Conservation (phyloP, 2,888 invertebrate species). For the Leptinotarsa peninsularis region DNA sequence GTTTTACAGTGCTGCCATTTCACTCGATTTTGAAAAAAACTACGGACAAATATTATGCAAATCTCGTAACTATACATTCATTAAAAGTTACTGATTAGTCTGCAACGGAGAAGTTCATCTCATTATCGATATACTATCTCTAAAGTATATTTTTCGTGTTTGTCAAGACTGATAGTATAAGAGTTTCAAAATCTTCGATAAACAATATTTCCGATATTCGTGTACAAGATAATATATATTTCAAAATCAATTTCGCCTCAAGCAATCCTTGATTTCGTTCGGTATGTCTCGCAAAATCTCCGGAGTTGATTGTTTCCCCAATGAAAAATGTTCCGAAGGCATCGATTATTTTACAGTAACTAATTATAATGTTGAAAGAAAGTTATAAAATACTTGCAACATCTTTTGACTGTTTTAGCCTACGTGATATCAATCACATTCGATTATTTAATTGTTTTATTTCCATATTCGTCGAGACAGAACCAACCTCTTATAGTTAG, state of each 20-base stretch:
- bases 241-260: too few species aligned
- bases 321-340: too few species aligned
- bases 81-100: background rate
- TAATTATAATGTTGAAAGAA: too few species aligned
- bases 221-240: background rate
- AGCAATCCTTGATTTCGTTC: too few species aligned
- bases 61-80: background rate
- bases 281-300: too few species aligned
- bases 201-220: background rate
- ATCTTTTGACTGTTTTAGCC: background rate
- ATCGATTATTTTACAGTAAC: too few species aligned
- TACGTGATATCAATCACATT: slow-evolving; percentile 34
- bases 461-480: background rate
- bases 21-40: too few species aligned
- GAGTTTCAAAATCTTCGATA: background rate
- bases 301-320: too few species aligned
- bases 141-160: background rate
- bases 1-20: too few species aligned
- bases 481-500: too few species aligned
- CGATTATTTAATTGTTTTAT: background rate
- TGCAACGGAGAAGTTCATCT: background rate
- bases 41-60: too few species aligned
- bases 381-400: background rate
- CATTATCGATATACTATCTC: background rate
- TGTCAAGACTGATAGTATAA: background rate